Conservation (phyloP, 1,140 invertebrate species). For the Nixonia krombeini region DNA sequence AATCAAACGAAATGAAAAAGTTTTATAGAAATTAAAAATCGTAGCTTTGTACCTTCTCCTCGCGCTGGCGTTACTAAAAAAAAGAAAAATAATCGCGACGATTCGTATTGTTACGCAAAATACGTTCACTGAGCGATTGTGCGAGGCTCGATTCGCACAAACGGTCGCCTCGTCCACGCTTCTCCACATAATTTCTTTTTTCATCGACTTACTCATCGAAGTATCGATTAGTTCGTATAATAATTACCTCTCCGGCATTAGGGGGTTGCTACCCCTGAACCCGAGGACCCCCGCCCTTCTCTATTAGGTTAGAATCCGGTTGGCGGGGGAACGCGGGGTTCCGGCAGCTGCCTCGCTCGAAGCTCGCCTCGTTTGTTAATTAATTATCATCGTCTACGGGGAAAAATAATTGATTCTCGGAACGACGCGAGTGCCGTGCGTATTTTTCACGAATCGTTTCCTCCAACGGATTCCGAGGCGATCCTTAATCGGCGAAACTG, state of each 20-base stretch:
- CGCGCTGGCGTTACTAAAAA: too few relatives aligned
- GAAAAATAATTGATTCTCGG: constrained; percentile 19
- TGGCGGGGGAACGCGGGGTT: constrained; percentile 41
- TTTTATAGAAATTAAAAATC: constrained; percentile 28
- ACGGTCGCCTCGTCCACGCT: constrained; percentile 35
- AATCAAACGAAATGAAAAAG: neutral
- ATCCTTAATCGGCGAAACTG: too few relatives aligned
- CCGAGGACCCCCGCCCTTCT: constrained; percentile 33
- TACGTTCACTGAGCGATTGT: too few relatives aligned
- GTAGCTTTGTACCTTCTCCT: too few relatives aligned
- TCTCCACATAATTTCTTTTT: constrained; percentile 39
- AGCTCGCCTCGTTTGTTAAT: constrained; percentile 42
- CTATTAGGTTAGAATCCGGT: constrained; percentile 50
- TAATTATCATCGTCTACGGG: constrained; percentile 40
- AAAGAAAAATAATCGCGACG: too few relatives aligned
- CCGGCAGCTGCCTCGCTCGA: constrained; percentile 38
- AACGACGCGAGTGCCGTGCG: constrained; percentile 17
- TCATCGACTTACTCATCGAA: constrained; percentile 57
- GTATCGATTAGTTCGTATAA: constrained; percentile 67
- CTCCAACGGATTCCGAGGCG: too few relatives aligned
- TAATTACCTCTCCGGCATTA: constrained; percentile 65
- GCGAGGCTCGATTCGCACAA: neutral
- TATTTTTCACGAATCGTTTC: too few relatives aligned
- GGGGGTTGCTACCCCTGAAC: constrained; percentile 56
- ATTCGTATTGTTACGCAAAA: too few relatives aligned